Evolutionary conservation across 2,888 invertebrate genomes (phyloP).

Genomic region (Lypha dubia): DNA sequence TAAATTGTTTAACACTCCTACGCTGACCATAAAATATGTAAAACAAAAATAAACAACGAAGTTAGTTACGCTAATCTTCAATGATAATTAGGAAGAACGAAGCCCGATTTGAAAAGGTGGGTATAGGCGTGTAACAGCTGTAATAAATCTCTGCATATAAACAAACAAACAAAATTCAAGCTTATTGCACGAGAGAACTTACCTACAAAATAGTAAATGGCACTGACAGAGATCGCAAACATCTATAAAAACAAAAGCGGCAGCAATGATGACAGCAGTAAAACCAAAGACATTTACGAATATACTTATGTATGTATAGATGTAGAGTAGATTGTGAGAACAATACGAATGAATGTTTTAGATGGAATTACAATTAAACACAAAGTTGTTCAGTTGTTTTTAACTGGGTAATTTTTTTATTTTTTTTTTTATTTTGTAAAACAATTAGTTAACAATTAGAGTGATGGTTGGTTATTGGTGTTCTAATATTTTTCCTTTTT

Average conservation of each 20-base stretch:
- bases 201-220: conserved; percentile 42
- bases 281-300: conserved; percentile 1
- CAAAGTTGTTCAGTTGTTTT: conserved; percentile 18
- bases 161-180: conserved; percentile 9
- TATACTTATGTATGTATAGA: neutral
- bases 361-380: conserved; percentile 39
- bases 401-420: neutral
- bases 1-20: neutral
- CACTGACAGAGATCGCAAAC: conserved; percentile 47
- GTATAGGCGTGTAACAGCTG: conserved; percentile 30
- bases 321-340: conserved; percentile 5
- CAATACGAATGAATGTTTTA: conserved; percentile 23
- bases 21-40: conserved; percentile 5
- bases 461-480: neutral
- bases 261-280: neutral
- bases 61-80: neutral
- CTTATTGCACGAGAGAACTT: conserved; percentile 35
- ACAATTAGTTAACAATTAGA: neutral
- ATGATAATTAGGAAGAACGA: conserved; percentile 46
- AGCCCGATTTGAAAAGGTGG: conserved; percentile 34
- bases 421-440: conserved; percentile 14
- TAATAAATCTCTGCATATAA: conserved; percentile 32
- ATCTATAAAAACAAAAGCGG: conserved; percentile 41
- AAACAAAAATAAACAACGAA: neutral
- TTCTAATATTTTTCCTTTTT: conserved; percentile 1